Conservation (phyloP, 1,140 invertebrate species). For the Odontomachus brunneus region DNA sequence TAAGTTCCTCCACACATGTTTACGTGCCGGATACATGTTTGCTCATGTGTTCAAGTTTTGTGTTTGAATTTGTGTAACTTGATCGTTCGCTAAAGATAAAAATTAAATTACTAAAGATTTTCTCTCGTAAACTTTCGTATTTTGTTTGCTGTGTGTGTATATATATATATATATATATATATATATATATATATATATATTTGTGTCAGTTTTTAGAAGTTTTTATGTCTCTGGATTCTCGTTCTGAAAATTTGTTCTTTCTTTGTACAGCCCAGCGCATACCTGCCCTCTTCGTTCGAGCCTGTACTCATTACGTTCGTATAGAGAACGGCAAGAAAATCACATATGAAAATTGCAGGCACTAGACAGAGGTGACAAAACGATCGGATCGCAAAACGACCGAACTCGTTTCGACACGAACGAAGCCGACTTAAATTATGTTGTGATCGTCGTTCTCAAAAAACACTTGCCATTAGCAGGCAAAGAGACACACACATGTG, state of each 20-base stretch:
- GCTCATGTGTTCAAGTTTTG: too few relatives aligned
- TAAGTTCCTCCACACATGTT: too few relatives aligned
- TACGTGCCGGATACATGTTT: too few relatives aligned
- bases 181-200: too few relatives aligned
- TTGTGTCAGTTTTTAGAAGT: not conserved
- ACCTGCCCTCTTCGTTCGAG: constrained; percentile 84
- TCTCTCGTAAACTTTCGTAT: not conserved
- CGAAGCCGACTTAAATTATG: constrained; percentile 36
- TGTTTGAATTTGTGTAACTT: too few relatives aligned
- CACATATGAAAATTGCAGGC: constrained; percentile 81
- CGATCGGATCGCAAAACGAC: constrained; percentile 60
- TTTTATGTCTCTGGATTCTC: not conserved
- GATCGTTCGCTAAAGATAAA: too few relatives aligned
- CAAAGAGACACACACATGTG: not conserved
- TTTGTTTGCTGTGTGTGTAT: not conserved
- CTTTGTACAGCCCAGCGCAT: constrained; percentile 78
- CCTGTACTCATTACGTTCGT: constrained; percentile 85
- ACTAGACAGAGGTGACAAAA: constrained; percentile 68
- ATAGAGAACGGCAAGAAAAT: constrained; percentile 80
- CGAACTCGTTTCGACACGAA: constrained; percentile 16
- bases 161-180: not conserved
- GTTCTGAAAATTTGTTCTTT: constrained; percentile 52
- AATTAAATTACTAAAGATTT: not conserved
- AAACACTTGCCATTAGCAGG: constrained; percentile 25
- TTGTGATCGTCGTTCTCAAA: constrained; percentile 40